phyloP scores from a whole-genome alignment of 2,113 vertebrate species.

The Grammomys dolichurus region DNA sequence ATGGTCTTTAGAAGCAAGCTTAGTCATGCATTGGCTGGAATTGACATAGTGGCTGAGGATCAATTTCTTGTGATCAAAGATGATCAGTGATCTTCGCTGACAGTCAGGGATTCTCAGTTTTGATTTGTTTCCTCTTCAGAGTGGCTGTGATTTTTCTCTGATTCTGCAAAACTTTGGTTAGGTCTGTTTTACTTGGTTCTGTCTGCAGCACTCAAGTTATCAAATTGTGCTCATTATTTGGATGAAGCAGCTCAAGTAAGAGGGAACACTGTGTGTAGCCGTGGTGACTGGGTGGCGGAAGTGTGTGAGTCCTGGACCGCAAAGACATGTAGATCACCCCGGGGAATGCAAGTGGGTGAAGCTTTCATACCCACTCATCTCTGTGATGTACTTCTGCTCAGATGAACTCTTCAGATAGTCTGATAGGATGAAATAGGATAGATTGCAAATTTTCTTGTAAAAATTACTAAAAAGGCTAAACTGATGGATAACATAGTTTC shows the following conservation, averaged over 20 bases:
- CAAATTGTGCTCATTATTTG: background rate
- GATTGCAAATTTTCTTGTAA: slow-evolving; percentile 23
- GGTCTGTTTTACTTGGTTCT: background rate
- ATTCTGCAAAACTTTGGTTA: background rate
- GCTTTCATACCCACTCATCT: background rate
- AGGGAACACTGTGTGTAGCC: background rate
- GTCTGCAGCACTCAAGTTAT: background rate
- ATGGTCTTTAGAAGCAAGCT: background rate
- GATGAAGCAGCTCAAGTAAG: background rate
- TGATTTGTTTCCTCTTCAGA: background rate
- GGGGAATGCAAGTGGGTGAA: background rate
- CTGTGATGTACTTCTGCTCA: background rate
- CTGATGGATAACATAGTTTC: background rate
- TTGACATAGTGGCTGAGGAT: background rate
- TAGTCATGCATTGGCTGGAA: background rate
- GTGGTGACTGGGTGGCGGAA: background rate
- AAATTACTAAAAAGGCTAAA: background rate
- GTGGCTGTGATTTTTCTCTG: background rate
- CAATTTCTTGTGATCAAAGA: background rate
- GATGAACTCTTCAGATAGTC: slow-evolving; percentile 26
- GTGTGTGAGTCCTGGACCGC: background rate
- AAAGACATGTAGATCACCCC: background rate
- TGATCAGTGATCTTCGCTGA: background rate
- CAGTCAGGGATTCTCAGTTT: background rate
- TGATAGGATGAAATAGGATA: background rate